phyloP scores from a whole-genome alignment of 2,113 vertebrate genomes.

The Theristicus caerulescens region DNA sequence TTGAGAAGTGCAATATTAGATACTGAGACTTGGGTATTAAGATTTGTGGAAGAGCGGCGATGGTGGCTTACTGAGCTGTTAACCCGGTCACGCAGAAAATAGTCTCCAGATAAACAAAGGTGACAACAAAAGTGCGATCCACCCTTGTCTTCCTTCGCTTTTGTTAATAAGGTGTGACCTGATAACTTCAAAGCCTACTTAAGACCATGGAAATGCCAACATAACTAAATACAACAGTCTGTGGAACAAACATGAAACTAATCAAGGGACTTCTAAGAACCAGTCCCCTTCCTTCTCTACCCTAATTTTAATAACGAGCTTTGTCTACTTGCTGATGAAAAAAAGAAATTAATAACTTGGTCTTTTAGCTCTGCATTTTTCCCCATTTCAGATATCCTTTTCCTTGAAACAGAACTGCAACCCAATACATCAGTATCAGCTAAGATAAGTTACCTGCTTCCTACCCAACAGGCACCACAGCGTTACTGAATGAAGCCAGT shows the following conservation, averaged over 20 bases:
- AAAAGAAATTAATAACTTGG: background rate
- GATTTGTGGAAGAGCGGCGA: background rate
- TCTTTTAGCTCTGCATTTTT: background rate
- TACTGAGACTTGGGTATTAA: background rate
- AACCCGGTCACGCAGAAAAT: background rate
- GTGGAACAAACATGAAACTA: background rate
- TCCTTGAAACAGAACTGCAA: background rate
- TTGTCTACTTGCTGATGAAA: background rate
- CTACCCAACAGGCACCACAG: background rate
- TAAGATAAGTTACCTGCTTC: background rate
- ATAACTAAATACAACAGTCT: background rate
- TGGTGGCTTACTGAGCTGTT: background rate
- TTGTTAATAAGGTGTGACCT: conserved; percentile 40
- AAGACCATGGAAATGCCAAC: conserved; percentile 2
- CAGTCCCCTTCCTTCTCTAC: background rate
- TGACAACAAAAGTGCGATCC: background rate
- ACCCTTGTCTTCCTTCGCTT: background rate
- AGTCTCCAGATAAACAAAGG: conserved; percentile 10
- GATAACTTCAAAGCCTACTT: conserved; percentile 30
- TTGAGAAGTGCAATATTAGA: background rate
- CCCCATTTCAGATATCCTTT: background rate
- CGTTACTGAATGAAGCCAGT: background rate
- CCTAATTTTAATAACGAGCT: background rate
- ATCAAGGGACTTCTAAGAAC: background rate
- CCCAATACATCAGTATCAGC: background rate